phyloP scores from a whole-genome alignment of 2,888 invertebrate genomes.

The Erannis defoliaria region DNA sequence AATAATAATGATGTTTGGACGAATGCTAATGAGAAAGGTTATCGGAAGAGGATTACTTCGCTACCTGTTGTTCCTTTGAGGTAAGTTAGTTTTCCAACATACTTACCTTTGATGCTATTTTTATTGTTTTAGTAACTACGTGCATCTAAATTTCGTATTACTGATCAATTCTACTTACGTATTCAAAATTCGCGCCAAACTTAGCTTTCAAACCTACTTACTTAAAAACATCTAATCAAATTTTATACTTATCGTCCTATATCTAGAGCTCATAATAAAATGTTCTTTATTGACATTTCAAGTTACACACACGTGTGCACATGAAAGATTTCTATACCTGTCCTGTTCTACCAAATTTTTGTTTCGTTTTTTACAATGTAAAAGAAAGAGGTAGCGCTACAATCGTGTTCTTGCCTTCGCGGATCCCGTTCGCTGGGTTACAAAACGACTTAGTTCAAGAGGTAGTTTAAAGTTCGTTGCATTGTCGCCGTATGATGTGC shows the following conservation, averaged over 20 bases:
- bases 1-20: constrained; percentile 81
- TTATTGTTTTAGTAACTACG: not conserved
- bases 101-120: not conserved
- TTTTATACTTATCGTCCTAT: constrained; percentile 18
- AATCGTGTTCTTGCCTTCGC: constrained; percentile 57
- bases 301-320: constrained; percentile 49
- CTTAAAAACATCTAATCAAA: constrained; percentile 26
- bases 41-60: constrained; percentile 59
- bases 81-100: constrained; percentile 48
- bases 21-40: constrained; percentile 65
- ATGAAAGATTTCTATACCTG: constrained; percentile 55
- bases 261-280: constrained; percentile 46
- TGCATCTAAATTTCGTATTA: constrained; percentile 34
- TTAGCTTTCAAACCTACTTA: constrained; percentile 20
- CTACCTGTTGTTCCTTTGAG: constrained; percentile 54
- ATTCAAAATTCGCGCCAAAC: constrained; percentile 56
- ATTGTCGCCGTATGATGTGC: constrained; percentile 31
- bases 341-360: constrained; percentile 51
- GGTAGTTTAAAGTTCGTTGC: constrained; percentile 41
- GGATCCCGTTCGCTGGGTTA: constrained; percentile 59
- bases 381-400: constrained; percentile 47
- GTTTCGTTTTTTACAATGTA: constrained; percentile 44
- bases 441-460: constrained; percentile 58
- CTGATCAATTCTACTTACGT: constrained; percentile 53
- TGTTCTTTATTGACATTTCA: constrained; percentile 36